Evolutionary conservation across 2,797 vertebrate species (phyloP), one percentile per base, ranked within the genome.

Genomic region (Danionella dracula): DNA sequence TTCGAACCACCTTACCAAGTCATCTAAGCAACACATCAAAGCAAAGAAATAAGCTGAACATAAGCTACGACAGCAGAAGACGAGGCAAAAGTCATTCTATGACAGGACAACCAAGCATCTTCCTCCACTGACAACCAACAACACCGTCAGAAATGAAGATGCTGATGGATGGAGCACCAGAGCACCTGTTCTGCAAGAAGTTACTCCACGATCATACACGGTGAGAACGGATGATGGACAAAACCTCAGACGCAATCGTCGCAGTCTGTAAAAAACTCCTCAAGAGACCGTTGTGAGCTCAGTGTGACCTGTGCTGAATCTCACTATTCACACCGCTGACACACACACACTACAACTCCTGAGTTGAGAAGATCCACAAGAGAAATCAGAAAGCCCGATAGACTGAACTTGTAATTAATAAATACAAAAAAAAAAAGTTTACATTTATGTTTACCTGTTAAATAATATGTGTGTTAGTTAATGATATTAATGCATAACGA

Each of bases 41-140:
- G 7, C 6, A 32, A 4, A 29, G 40, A 11, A n/a, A 72, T 3
- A 6, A 27, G 3, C 6, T 27, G 23, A 27, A 27, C 49, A 32
- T 10, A 31, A 6, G 1, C 27, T 45, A 9, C 46, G 21, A 2
- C 17, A 34, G 3, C 23, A 3, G 16, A 32, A 57, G 8, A 1
- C 2, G 5, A 68, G 13, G 11, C 57, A 72, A 8, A 68, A 72
- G 38, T 2, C 6, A 4, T n/a, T 10, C 4, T 53, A 67, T 51
- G 66, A 73, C 29, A 66, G 40, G 12, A 5, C 66, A 40, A 1
- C 65, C 7, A 64, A 20, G 4, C 27, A 5, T 5, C 41, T 66
- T 2, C 1, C 10, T 27, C 34, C 56, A 37, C 37, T 62, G 4
- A 4, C 9, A 9, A 50, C 6, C 9, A 2, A 65, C 57, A 53